These are phyloP conservation scores for Drosophila subobscura DNA, from an alignment of 1,140 invertebrate species.

Conservation along the genomic window DNA sequence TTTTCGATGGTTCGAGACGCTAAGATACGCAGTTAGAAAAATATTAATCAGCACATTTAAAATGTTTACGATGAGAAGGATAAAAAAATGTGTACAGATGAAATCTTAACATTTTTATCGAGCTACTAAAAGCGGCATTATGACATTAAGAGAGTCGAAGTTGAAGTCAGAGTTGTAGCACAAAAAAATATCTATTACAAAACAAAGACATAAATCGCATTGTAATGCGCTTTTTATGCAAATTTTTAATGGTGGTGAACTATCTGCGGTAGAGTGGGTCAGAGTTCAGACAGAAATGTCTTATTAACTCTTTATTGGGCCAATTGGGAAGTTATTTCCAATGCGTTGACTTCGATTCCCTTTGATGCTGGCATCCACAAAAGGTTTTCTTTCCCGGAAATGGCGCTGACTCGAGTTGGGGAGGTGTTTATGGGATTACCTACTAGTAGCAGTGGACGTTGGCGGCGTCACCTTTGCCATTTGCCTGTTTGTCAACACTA, in stretches of 20 bases:
- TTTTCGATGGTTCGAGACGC: neutral
- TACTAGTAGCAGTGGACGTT: slow-evolving; percentile 27
- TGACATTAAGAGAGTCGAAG: slow-evolving; percentile 37
- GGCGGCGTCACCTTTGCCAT: slow-evolving; percentile 31
- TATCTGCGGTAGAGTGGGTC: slow-evolving; percentile 7
- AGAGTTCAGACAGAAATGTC: slow-evolving; percentile 15
- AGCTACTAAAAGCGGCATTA: slow-evolving; percentile 50
- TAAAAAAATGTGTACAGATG: slow-evolving; percentile 25
- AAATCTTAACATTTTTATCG: slow-evolving; percentile 28
- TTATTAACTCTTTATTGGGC: slow-evolving; percentile 37
- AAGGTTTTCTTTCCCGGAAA: slow-evolving; percentile 22
- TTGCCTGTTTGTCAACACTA: slow-evolving; percentile 75
- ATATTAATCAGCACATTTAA: slow-evolving; percentile 13
- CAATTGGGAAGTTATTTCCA: slow-evolving; percentile 54
- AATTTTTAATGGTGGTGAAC: slow-evolving; percentile 51
- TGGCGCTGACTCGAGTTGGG: slow-evolving; percentile 19
- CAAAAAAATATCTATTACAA: slow-evolving; percentile 19
- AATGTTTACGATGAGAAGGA: slow-evolving; percentile 11
- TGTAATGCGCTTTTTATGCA: slow-evolving; percentile 68
- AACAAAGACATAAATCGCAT: slow-evolving; percentile 62
- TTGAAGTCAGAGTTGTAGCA: too few species aligned
- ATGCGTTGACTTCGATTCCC: slow-evolving; percentile 17
- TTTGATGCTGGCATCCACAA: slow-evolving; percentile 29
- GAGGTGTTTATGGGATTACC: slow-evolving; percentile 77
- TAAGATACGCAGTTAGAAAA: neutral